Conservation (phyloP, 2,888 invertebrate species). For the Ditula angustiorana region DNA sequence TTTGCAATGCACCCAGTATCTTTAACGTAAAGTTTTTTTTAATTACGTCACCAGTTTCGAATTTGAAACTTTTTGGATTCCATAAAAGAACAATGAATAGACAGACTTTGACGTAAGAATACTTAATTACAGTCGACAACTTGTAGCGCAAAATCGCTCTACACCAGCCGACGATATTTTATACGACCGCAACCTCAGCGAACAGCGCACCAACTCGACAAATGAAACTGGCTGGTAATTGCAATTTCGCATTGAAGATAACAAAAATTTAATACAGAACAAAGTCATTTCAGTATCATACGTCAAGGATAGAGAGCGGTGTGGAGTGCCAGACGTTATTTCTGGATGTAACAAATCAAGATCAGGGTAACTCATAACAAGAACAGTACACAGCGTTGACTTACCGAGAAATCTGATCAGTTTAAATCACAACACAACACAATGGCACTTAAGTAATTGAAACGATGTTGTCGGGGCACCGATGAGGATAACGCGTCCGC, state of each 20-base stretch:
- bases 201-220: no score
- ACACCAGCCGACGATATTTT: not conserved
- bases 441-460: slow-evolving; percentile 52
- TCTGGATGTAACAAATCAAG: slow-evolving; percentile 62
- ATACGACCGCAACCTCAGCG: no score
- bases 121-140: not conserved
- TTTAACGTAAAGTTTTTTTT: not conserved
- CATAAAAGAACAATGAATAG: not conserved
- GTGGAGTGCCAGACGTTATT: slow-evolving; percentile 77
- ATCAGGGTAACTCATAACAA: slow-evolving; percentile 58
- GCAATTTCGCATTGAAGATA: not conserved
- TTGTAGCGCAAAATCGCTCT: slow-evolving; percentile 1
- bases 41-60: not conserved
- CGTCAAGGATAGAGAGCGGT: slow-evolving; percentile 65
- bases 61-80: not conserved
- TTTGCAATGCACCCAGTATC: not conserved
- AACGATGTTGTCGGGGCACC: slow-evolving; percentile 46
- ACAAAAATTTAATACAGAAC: slow-evolving; percentile 8
- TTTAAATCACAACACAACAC: slow-evolving; percentile 70
- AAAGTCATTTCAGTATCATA: slow-evolving; percentile 45
- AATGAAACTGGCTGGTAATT: not conserved
- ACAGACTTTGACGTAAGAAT: slow-evolving; percentile 13
- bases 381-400: slow-evolving; percentile 47
- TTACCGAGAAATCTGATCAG: slow-evolving; percentile 65
- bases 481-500: slow-evolving; percentile 18